Conservation (phyloP, 2,888 invertebrate genomes). For the Drosophila multiciliata region DNA sequence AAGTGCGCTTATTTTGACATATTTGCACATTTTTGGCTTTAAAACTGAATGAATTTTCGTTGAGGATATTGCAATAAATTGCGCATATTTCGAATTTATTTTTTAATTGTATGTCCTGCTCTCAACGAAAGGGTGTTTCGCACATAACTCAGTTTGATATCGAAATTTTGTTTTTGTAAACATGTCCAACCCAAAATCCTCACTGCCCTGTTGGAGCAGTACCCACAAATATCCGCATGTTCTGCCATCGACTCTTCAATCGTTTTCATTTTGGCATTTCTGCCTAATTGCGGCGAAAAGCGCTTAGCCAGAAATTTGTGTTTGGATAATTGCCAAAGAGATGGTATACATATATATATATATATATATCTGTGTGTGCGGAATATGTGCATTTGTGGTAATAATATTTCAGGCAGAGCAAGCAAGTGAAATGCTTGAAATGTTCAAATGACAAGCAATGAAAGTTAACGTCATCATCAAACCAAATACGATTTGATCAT, state of each 20-base stretch:
- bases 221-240: slow-evolving; percentile 46
- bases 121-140: neutral
- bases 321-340: slow-evolving; percentile 65
- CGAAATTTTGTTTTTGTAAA: slow-evolving; percentile 1
- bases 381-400: slow-evolving; percentile 43
- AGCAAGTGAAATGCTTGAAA: slow-evolving; percentile 52
- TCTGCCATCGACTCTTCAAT: slow-evolving; percentile 35
- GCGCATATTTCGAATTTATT: neutral
- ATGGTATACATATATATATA: slow-evolving; percentile 22
- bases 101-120: neutral
- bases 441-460: slow-evolving; percentile 67
- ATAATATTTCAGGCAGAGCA: slow-evolving; percentile 47
- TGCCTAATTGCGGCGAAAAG: slow-evolving; percentile 62
- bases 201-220: neutral
- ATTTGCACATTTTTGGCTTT: neutral
- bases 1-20: neutral
- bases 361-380: neutral
- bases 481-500: slow-evolving; percentile 29
- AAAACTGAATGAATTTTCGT: neutral
- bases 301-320: slow-evolving; percentile 58
- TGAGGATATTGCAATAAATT: neutral
- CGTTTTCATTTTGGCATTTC: slow-evolving; percentile 42
- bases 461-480: slow-evolving; percentile 65
- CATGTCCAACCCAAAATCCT: neutral
- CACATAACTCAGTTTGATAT: slow-evolving; percentile 14